Base-by-base conservation (phyloP, 1,140 invertebrate species). In the Papilio machaon region DNA sequence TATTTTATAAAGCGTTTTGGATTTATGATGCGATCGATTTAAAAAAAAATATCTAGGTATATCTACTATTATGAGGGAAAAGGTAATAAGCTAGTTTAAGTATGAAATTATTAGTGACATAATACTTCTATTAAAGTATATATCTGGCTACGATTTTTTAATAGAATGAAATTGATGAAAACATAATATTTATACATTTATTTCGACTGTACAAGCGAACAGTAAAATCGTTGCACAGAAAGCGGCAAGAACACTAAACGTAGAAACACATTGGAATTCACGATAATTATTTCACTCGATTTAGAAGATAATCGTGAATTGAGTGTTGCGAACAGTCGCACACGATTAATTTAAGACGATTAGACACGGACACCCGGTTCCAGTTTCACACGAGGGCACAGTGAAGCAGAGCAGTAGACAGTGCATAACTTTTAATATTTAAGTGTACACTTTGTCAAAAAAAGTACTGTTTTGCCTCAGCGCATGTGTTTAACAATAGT, bases 281-380 rank as follows among this genome's bases (percentile, higher is more conserved):
- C 46, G 74, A 30, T 54, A 76, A 76, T 76, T 76, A 76, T 76
- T 76, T 76, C n/a, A 19, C 23, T 52, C 46, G 23, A 76, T 52
- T 76, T 58, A 49, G 43, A 46, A 76, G 74, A 76, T 52, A 76
- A 70, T 70, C 64, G n/a, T 10, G 73, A 73, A 70, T 74, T 23
- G 73, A 47, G 67, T 77, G 54, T 67, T 79, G 47, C 58, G 74
- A 67, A 79, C 38, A 64, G 76, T 78, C 54, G 77, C 77, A 73
- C 54, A 73, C 77, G 67, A 79, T 79, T 82, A 82, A 79, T 79
- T 70, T 58, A 74, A 82, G 73, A 73, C 76, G 81, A 81, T 81
- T 81, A 58, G 67, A 79, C 73, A 82, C 54, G 77, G 54, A 64
- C 75, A 52, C 76, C 81, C 52, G 54, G 73, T 82, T 75, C 81